Conservation (phyloP, 2,888 invertebrate genomes). For the Anorthoa munda region DNA sequence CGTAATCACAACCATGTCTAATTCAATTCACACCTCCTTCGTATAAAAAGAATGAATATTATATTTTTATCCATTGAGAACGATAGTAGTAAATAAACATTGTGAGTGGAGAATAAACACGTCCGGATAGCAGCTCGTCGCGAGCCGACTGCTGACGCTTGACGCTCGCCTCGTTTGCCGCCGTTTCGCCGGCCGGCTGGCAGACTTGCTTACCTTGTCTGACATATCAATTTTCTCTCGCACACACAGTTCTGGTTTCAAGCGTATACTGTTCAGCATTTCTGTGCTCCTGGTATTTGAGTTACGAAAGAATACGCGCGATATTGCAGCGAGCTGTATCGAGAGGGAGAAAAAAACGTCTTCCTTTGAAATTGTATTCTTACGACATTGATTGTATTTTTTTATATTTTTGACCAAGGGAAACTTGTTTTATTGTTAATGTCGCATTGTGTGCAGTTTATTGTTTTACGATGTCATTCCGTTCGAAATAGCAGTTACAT, state of each 20-base stretch:
- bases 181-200: slow-evolving; percentile 65
- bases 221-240: slow-evolving; percentile 85
- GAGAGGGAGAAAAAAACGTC: slow-evolving; percentile 37
- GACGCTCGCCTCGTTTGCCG: slow-evolving; percentile 48
- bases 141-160: slow-evolving; percentile 60
- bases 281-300: slow-evolving; percentile 87
- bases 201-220: slow-evolving; percentile 87
- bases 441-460: slow-evolving; percentile 54
- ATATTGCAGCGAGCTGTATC: slow-evolving; percentile 71
- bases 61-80: slow-evolving; percentile 42
- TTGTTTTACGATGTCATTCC: slow-evolving; percentile 42
- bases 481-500: slow-evolving; percentile 34
- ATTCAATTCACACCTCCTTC: slow-evolving; percentile 70
- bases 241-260: slow-evolving; percentile 75
- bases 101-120: slow-evolving; percentile 32
- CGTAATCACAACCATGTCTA: slow-evolving; percentile 66
- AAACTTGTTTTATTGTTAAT: slow-evolving; percentile 53
- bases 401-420: slow-evolving; percentile 54
- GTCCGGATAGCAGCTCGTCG: slow-evolving; percentile 60
- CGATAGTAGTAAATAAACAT: slow-evolving; percentile 51
- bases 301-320: slow-evolving; percentile 89
- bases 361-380: slow-evolving; percentile 35
- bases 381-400: slow-evolving; percentile 32
- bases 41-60: slow-evolving; percentile 44
- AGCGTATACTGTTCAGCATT: slow-evolving; percentile 73